phyloP scores from a whole-genome alignment of 2,888 invertebrate genomes.

The Chrysina gloriosa region DNA sequence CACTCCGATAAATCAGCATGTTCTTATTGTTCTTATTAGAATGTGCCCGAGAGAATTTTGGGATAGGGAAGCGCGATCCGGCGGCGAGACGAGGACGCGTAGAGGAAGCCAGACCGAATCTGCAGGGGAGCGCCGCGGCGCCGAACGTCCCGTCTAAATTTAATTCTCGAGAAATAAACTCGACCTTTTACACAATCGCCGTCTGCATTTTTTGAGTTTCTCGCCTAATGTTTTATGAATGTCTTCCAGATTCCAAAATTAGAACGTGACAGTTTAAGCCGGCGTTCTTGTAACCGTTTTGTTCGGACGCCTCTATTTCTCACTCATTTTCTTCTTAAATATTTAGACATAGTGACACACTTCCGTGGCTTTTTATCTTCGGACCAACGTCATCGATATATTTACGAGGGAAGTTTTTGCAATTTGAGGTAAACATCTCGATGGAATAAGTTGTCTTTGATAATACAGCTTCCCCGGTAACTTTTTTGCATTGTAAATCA shows the following conservation, averaged over 20 bases:
- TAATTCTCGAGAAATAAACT: constrained; percentile 59
- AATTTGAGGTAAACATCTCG: too few species aligned
- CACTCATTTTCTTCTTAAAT: constrained; percentile 12
- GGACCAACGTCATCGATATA: not conserved
- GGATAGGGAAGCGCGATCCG: not conserved
- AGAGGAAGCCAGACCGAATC: constrained; percentile 62
- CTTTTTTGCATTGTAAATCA: too few species aligned
- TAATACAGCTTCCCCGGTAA: too few species aligned
- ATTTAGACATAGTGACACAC: constrained; percentile 28
- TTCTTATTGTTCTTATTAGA: constrained; percentile 33
- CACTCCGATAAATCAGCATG: constrained; percentile 28
- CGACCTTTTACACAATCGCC: constrained; percentile 58
- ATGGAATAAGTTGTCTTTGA: too few species aligned
- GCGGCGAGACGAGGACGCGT: constrained; percentile 48
- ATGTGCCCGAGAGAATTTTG: constrained; percentile 2
- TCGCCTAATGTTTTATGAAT: constrained; percentile 42
- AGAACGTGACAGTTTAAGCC: constrained; percentile 41
- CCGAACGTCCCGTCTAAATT: constrained; percentile 54
- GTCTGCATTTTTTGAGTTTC: constrained; percentile 60
- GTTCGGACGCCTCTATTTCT: not conserved
- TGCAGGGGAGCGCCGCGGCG: constrained; percentile 60
- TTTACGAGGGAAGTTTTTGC: too few species aligned
- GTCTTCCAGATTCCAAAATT: constrained; percentile 45
- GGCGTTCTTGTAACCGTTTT: constrained; percentile 31
- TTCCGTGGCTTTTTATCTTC: constrained; percentile 9